Base-by-base conservation (phyloP, 37 sponge, comb jelly and placozoan genomes). In the Axinella damicornis region DNA sequence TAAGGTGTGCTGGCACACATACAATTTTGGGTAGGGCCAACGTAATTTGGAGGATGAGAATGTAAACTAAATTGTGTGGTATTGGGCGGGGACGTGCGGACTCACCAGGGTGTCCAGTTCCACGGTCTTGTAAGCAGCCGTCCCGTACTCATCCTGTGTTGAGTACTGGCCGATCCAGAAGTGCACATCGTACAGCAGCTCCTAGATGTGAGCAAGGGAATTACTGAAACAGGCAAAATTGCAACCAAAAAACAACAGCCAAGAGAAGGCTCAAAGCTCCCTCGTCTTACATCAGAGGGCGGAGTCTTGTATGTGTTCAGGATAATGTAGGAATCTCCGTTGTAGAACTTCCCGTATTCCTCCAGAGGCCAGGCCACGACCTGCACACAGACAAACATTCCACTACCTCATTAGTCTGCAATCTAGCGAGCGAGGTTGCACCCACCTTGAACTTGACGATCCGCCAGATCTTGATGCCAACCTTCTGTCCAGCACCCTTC, bases 81-180 rank as follows among this genome's bases (percentile, higher is more conserved):
- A 18, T 15, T 19, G 65, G 12, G n/a, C 21, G 65, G 15, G n/a
- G n/a, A 64, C 27, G 2, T 24, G 68, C 12, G 68, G 33, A 32
- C 97, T 86, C 28, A 97, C 95, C 74, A 97, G 92, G n/a, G 94
- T 96, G 62, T 99, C 99, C 71, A 99, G 76, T 77, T 99, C 99
- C 33, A 99, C 99, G 0, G 99, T 99, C 94, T 99, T 99, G 97
- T 99, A 99, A 20, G 99, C 99, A 54, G 99, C 99, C 16, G 97
- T 97, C 2, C 99, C 99, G 65, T 96, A 99, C 73, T 99, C 99
- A 65, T 99, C 99, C 88, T 99, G 96, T 24, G 95, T 89, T n/a
- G 96, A 96, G 55, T 98, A 54, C 62, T 81, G 68, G 0, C 99
- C 99, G 75, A 99, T 96, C 99, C 99, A 99, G 80, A 99, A 99